Base-by-base conservation (phyloP, 2,113 vertebrate genomes). In the Gila orcuttii region DNA sequence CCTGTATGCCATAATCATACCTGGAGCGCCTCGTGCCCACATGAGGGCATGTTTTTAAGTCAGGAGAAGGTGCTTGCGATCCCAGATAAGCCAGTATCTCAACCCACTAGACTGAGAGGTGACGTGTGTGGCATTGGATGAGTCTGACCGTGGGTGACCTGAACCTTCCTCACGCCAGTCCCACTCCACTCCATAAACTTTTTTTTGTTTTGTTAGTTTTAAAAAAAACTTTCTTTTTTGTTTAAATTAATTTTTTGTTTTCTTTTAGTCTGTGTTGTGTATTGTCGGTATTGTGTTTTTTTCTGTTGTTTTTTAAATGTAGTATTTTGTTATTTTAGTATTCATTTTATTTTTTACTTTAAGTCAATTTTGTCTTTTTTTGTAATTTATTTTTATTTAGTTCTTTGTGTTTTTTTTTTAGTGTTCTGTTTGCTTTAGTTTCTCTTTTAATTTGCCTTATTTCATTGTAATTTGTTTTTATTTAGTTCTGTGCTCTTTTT, bases 51-150 rank as follows among this genome's bases (percentile, higher is more conserved):
- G 28, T 77, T 55, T 77, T 36, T 59, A 36, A 57, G 55, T 19
- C 62, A 52, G 78, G 64, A 85, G 79, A 74, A 81, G 83, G 71
- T 86, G 85, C 71, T 80, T 68, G 25, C 75, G 59, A 86, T 86
- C 57, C 52, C 71, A 82, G 71, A 89, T 75, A 86, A 87, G 81
- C 45, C 45, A 28, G 36, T 88, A 87, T 89, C 81, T 87, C 47
- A 69, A 89, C 71, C 60, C 85, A 45, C 76, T 85, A 50, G 25
- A 79, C 60, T 57, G 82, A 90, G 42, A 69, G 31, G 77, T 83
- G 79, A 81, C 83, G 59, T 85, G 69, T 86, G 71, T 87, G 82
- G 76, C 79, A 11, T 23, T 71, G 68, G 33, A 69, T 39, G 19
- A 33, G 33, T 39, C 33, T 71, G 68, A 71, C 33, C 33, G 36